Percentiles rank a stretch among this genome's conserved stretches.
Evolutionary conservation across 1,140 invertebrate species (phyloP).

Genomic region (Dreissena rostriformis): DNA sequence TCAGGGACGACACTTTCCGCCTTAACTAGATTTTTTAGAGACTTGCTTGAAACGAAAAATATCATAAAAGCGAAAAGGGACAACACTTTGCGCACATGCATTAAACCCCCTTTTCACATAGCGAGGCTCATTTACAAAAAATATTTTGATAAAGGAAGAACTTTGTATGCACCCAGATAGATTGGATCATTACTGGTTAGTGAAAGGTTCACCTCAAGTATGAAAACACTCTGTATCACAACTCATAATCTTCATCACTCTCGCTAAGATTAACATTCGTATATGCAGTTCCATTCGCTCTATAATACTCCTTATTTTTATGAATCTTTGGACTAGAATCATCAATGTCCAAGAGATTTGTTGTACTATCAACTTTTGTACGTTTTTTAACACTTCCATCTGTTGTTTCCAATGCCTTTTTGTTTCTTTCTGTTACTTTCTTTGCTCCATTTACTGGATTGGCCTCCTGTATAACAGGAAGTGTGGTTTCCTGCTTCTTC

Average conservation of each 20-base stretch:
- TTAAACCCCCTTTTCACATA: too few relatives aligned
- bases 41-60: too few relatives aligned
- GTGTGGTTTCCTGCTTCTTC: background rate
- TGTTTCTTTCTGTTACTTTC: background rate
- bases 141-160: background rate
- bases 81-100: too few relatives aligned
- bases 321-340: constrained; percentile 18
- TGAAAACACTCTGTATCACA: background rate
- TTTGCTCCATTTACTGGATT: background rate
- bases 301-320: background rate
- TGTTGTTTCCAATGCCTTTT: background rate
- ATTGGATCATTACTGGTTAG: too few relatives aligned
- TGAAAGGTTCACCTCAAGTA: background rate
- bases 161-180: too few relatives aligned
- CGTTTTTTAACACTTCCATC: background rate
- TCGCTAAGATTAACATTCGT: constrained; percentile 43
- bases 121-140: too few relatives aligned
- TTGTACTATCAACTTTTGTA: constrained; percentile 4
- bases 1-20: too few relatives aligned
- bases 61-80: too few relatives aligned
- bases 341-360: constrained; percentile 15
- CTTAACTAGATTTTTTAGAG: too few relatives aligned
- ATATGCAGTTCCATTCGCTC: constrained; percentile 36
- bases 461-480: background rate
- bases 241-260: constrained; percentile 30